Conservation (phyloP, 2,113 vertebrate species). For the Pterocles gutturalis region DNA sequence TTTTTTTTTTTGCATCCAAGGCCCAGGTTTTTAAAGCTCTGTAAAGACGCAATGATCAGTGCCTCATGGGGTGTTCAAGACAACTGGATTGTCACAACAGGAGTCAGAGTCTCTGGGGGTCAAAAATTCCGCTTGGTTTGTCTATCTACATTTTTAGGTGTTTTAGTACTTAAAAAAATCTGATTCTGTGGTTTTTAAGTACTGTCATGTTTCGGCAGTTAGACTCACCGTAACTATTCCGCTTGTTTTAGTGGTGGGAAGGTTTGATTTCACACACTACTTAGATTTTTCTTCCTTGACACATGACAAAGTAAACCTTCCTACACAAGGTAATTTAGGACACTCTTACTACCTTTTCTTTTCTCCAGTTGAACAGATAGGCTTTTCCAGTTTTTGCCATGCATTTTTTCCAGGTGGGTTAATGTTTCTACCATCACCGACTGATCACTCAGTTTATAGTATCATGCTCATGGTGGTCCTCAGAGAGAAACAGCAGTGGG, state of each 20-base stretch:
- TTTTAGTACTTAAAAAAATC: neutral
- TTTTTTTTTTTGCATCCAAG: neutral
- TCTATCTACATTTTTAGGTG: neutral
- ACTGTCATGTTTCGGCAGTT: neutral
- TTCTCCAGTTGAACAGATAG: neutral
- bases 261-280: neutral
- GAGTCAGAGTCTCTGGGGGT: neutral
- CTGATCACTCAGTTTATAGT: neutral
- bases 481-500: neutral
- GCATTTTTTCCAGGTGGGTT: neutral
- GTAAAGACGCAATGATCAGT: neutral
- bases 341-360: neutral
- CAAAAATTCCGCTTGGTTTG: neutral
- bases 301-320: neutral
- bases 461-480: neutral
- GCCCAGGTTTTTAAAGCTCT: neutral
- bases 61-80: neutral
- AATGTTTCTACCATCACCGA: neutral
- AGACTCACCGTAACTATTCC: neutral
- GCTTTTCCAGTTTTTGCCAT: neutral
- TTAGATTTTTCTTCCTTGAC: neutral
- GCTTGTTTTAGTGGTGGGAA: neutral
- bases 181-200: neutral
- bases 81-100: neutral
- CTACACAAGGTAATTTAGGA: neutral